Evolutionary conservation across 2,888 invertebrate species (phyloP).

Genomic region (Phaonia tiefii): DNA sequence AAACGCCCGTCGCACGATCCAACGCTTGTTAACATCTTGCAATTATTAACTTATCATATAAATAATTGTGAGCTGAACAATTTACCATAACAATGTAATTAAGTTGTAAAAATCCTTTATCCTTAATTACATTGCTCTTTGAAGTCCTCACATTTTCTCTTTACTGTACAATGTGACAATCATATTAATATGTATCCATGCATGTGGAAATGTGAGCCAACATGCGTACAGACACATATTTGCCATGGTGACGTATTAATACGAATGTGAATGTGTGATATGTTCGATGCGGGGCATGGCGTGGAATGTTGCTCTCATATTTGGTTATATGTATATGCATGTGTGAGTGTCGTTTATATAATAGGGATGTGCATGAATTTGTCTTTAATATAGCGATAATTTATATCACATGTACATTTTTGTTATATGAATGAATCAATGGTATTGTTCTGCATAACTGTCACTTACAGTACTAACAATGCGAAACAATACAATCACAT

Average conservation of each 20-base stretch:
- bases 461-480: conserved; percentile 64
- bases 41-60: too few species aligned
- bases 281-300: conserved; percentile 43
- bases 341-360: neutral
- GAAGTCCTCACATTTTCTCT: too few species aligned
- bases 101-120: too few species aligned
- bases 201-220: conserved; percentile 7
- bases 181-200: neutral
- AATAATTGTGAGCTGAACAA: too few species aligned
- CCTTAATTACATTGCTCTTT: too few species aligned
- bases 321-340: too few species aligned
- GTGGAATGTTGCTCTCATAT: too few species aligned
- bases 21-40: too few species aligned
- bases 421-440: conserved; percentile 63
- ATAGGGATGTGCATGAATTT: conserved; percentile 51
- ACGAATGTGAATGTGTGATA: conserved; percentile 2
- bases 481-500: conserved; percentile 13
- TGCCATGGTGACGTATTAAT: neutral
- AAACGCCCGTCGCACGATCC: too few species aligned
- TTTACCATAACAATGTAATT: too few species aligned
- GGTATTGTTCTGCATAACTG: conserved; percentile 66
- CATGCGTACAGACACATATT: conserved; percentile 15
- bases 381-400: conserved; percentile 64
- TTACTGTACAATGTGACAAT: neutral
- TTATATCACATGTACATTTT: conserved; percentile 60